Evolutionary conservation across 2,888 invertebrate species (phyloP).

Genomic region (Sipunculus nudus): DNA sequence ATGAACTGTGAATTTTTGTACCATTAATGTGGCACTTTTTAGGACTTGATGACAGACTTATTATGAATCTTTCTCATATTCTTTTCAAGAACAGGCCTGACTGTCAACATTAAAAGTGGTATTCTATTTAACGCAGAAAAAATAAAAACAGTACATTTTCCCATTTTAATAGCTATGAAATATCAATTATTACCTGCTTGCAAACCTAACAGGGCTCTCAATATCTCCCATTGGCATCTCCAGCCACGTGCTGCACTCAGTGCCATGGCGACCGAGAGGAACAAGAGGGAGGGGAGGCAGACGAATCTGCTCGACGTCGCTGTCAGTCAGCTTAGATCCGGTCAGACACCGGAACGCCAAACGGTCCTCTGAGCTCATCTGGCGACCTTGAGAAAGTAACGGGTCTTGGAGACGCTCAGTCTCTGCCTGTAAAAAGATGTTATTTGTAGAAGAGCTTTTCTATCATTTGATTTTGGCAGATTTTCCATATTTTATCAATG

Average conservation of each 20-base stretch:
- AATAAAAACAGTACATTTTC: no score
- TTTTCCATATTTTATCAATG: no score
- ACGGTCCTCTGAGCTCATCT: conserved; percentile 54
- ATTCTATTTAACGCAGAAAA: no score
- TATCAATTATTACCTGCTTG: conserved; percentile 51
- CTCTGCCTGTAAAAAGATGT: conserved; percentile 35
- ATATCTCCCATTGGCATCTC: conserved; percentile 62
- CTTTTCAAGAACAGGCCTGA: no score
- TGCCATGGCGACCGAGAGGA: conserved; percentile 61
- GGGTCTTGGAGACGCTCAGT: conserved; percentile 55
- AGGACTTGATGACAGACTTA: no score
- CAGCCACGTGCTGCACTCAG: conserved; percentile 55
- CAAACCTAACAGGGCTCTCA: conserved; percentile 55
- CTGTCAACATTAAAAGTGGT: no score
- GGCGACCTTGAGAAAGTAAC: conserved; percentile 51
- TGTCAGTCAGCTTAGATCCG: conserved; percentile 53
- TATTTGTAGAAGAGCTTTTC: background rate
- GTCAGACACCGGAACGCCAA: conserved; percentile 56
- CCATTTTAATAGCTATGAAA: no score
- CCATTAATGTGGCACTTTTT: no score
- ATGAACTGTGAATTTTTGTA: no score
- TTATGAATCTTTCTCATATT: no score
- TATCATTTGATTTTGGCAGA: no score
- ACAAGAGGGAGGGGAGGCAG: conserved; percentile 59
- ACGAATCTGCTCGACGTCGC: conserved; percentile 54